Conservation (phyloP, 2,797 vertebrate genomes). For the Synanceia verrucosa region DNA sequence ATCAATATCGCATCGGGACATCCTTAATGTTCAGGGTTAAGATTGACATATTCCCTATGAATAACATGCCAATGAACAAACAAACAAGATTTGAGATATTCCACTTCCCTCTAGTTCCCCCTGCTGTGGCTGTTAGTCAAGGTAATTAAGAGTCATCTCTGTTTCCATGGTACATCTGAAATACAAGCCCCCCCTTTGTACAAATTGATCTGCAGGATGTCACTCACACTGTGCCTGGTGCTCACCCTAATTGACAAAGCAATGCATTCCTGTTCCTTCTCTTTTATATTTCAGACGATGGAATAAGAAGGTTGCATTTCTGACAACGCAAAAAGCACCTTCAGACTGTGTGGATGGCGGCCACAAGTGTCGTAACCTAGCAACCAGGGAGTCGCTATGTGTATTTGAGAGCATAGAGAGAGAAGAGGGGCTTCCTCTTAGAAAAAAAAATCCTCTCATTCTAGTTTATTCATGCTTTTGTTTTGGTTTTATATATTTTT, state of each 20-base stretch:
- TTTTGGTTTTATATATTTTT: slow-evolving; percentile 40
- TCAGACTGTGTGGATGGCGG: slow-evolving; percentile 64
- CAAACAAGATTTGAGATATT: slow-evolving; percentile 38
- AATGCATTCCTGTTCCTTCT: slow-evolving; percentile 67
- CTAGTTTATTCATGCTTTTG: slow-evolving; percentile 76
- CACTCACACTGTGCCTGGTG: slow-evolving; percentile 48
- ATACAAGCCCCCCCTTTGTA: slow-evolving; percentile 55
- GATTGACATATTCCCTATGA: slow-evolving; percentile 24
- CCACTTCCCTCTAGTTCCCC: slow-evolving; percentile 44
- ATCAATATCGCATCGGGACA: too few relatives aligned
- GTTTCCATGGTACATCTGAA: slow-evolving; percentile 62
- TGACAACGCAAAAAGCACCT: slow-evolving; percentile 74
- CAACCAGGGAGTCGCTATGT: slow-evolving; percentile 77
- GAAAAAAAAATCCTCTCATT: slow-evolving; percentile 55
- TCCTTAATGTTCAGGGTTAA: slow-evolving; percentile 21
- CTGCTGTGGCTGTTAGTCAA: slow-evolving; percentile 55
- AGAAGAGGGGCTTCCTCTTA: slow-evolving; percentile 74
- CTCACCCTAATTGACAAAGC: slow-evolving; percentile 71
- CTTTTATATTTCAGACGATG: slow-evolving; percentile 79
- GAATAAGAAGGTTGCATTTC: slow-evolving; percentile 65
- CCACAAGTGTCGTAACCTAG: slow-evolving; percentile 83
- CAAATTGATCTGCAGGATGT: slow-evolving; percentile 59
- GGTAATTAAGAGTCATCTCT: slow-evolving; percentile 53
- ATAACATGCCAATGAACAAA: slow-evolving; percentile 32
- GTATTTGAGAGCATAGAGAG: slow-evolving; percentile 27